Evolutionary conservation across 2,113 vertebrate species (phyloP), one percentile per base, ranked within the genome.

Genomic region (Amphilophus citrinellus): DNA sequence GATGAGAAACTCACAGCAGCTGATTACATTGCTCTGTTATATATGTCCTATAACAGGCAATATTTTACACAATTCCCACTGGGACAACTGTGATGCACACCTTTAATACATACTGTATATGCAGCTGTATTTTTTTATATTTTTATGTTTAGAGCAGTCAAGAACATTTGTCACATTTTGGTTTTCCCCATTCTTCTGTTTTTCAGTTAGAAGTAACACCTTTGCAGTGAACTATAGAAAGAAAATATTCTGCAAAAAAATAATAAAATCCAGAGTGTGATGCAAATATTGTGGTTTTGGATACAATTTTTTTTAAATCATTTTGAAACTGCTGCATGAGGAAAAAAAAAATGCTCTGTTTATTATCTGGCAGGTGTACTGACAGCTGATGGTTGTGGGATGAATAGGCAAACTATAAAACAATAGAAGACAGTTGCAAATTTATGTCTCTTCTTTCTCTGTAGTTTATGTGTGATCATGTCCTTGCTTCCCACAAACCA

Each of bases 401-500:
- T 79, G 14, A 89, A 66, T n/a, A n/a, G 60, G n/a, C 7, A 37
- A 59, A 27, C 9, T 44, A 7, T 39, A 18, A 82, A 91, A 76
- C 57, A 84, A 84, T 1, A 61, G 62, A 53, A 82, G 61, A 84
- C 60, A 2, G 30, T 61, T 79, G 58, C 58, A 71, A 56, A 87
- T 58, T 7, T 63, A 15, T 6, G 50, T 35, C 24, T 62, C 42
- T 3, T 82, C 37, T 27, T 27, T 50, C 32, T 44, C 60, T 59
- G 56, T 39, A 22, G 30, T 61, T 82, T 50, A 0, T 24, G 68
- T 83, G 77, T 73, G 84, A 85, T 84, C 57, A 7, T 62, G 80
- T 57, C 76, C 61, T 60, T 35, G n/a, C 14, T 50, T 65, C 37
- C 63, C 83, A 79, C 79, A 79, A 89, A 71, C 22, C 71, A 87